phyloP scores from a whole-genome alignment of 2,888 invertebrate species.

The Acronicta leporina region DNA sequence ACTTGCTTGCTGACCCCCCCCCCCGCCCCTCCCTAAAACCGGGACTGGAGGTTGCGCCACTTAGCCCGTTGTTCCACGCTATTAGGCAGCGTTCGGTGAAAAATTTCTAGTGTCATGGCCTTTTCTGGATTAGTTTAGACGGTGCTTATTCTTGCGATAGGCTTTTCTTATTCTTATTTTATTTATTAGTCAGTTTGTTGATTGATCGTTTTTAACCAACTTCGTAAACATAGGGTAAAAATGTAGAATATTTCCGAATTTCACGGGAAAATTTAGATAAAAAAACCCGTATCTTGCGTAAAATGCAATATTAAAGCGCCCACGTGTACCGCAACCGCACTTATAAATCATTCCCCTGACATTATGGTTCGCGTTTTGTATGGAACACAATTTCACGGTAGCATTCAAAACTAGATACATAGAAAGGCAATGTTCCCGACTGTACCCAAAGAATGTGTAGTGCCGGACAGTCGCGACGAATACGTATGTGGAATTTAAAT shows the following conservation, averaged over 20 bases:
- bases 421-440: slow-evolving; percentile 55
- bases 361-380: slow-evolving; percentile 62
- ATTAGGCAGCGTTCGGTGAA: slow-evolving; percentile 60
- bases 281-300: slow-evolving; percentile 37
- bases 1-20: too few relatives aligned
- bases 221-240: too few relatives aligned
- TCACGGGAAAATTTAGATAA: slow-evolving; percentile 37
- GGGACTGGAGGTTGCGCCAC: slow-evolving; percentile 62
- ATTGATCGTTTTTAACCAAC: not conserved
- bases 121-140: slow-evolving; percentile 27
- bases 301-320: slow-evolving; percentile 51
- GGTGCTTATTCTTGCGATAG: slow-evolving; percentile 24
- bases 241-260: slow-evolving; percentile 1
- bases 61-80: slow-evolving; percentile 68
- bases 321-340: slow-evolving; percentile 46
- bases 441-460: slow-evolving; percentile 47
- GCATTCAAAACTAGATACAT: slow-evolving; percentile 66
- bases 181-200: slow-evolving; percentile 11
- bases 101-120: slow-evolving; percentile 43
- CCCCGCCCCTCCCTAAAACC: too few relatives aligned
- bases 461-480: slow-evolving; percentile 27
- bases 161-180: slow-evolving; percentile 1
- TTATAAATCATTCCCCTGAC: slow-evolving; percentile 69
- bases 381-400: slow-evolving; percentile 69
- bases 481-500: slow-evolving; percentile 19